Conservation (phyloP, 1,140 invertebrate species). For the Bilobella aurantiaca region DNA sequence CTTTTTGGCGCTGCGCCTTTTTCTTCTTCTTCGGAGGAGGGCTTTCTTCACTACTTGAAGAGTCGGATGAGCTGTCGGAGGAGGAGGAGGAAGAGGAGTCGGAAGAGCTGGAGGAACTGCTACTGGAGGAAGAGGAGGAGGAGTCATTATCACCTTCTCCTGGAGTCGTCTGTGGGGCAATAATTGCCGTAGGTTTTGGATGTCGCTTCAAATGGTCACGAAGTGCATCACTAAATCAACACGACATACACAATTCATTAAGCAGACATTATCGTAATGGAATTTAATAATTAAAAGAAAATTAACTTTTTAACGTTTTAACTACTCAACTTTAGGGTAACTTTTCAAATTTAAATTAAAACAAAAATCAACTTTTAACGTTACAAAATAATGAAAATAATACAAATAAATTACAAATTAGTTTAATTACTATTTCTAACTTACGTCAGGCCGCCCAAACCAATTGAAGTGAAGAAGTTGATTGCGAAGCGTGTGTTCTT, state of each 20-base stretch:
- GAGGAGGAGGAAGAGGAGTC: constrained; percentile 13
- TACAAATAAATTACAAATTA: too few species aligned
- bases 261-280: neutral
- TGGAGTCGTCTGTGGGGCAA: constrained; percentile 30
- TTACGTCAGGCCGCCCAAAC: constrained; percentile 85
- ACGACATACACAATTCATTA: constrained; percentile 17
- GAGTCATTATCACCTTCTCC: constrained; percentile 30
- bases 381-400: too few species aligned
- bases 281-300: constrained; percentile 1
- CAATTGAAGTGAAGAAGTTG: constrained; percentile 98
- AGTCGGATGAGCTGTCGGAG: constrained; percentile 1
- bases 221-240: constrained; percentile 61
- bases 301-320: neutral
- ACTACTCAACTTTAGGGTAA: neutral
- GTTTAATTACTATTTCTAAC: too few species aligned
- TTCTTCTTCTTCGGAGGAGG: neutral
- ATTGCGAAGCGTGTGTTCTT: constrained; percentile 96
- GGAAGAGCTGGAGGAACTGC: constrained; percentile 16
- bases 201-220: constrained; percentile 77
- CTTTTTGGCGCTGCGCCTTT: neutral
- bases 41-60: neutral
- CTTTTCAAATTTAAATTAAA: too few species aligned
- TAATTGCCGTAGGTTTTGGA: constrained; percentile 50
- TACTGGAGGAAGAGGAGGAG: constrained; percentile 26
- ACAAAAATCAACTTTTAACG: too few species aligned